Evolutionary conservation across 2,797 vertebrate genomes (phyloP).

Genomic region (Gephyroberyx darwinii): DNA sequence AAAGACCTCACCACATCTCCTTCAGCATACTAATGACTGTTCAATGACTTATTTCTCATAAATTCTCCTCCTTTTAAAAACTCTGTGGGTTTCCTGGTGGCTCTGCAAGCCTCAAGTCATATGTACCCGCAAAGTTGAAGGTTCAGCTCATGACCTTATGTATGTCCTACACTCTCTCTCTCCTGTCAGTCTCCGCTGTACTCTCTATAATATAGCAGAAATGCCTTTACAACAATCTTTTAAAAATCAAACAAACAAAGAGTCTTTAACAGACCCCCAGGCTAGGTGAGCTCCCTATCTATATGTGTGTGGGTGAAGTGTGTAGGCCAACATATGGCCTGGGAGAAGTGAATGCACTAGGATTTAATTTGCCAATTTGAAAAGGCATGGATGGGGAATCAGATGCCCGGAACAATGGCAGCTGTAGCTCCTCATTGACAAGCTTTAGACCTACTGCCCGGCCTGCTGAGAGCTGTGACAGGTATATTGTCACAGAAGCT

Average conservation of each 20-base stretch:
- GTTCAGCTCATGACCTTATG: not conserved
- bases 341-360: slow-evolving; percentile 1
- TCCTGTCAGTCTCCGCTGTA: not conserved
- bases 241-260: not conserved
- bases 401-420: slow-evolving; percentile 35
- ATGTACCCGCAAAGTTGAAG: not conserved
- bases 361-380: slow-evolving; percentile 35
- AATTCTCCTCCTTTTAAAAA: not conserved
- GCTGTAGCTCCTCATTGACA: slow-evolving; percentile 32
- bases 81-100: not conserved
- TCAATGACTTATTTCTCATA: not conserved
- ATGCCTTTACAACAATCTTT: not conserved
- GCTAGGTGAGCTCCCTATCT: not conserved
- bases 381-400: slow-evolving; percentile 18
- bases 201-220: too few relatives aligned
- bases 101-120: not conserved
- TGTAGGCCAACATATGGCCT: slow-evolving; percentile 22
- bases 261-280: not conserved
- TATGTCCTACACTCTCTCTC: not conserved
- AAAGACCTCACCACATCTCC: slow-evolving; percentile 31
- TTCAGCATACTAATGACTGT: slow-evolving; percentile 30
- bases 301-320: slow-evolving; percentile 12
- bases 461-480: slow-evolving; percentile 44
- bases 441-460: slow-evolving; percentile 31
- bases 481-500: slow-evolving; percentile 51